A percentile compares a stretch with the other conserved stretches of the same genome.
Evolutionary conservation across 2,888 invertebrate genomes (phyloP).

Genomic region (Coelopa pilipes): DNA sequence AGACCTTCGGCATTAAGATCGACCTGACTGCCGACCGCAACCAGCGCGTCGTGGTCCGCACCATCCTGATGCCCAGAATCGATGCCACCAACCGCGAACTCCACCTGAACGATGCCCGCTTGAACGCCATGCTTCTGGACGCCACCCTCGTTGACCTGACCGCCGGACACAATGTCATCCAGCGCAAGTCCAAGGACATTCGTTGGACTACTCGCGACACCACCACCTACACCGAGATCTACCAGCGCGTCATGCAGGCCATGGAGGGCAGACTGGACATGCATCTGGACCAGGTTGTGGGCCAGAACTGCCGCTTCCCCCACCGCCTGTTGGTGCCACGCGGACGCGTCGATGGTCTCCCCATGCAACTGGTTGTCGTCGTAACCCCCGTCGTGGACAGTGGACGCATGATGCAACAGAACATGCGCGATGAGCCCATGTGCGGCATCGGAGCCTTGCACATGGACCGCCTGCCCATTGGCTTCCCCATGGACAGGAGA

Average conservation of each 20-base stretch:
- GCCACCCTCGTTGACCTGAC: constrained; percentile 71
- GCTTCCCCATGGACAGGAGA: constrained; percentile 56
- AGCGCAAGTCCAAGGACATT: constrained; percentile 54
- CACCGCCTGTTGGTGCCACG: constrained; percentile 74
- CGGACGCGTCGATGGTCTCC: constrained; percentile 72
- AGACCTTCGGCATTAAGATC: constrained; percentile 73
- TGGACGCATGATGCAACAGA: background rate
- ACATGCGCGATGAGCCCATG: background rate
- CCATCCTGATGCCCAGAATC: constrained; percentile 77
- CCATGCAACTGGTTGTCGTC: constrained; percentile 72
- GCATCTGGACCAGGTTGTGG: constrained; percentile 56
- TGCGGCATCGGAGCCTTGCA: constrained; percentile 46
- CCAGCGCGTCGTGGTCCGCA: constrained; percentile 71
- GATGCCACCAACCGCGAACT: constrained; percentile 69
- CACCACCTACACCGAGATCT: constrained; percentile 64
- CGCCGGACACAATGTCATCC: constrained; percentile 67
- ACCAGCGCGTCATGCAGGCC: constrained; percentile 68
- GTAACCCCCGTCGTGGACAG: constrained; percentile 67
- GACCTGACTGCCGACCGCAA: constrained; percentile 72
- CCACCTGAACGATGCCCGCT: constrained; percentile 60
- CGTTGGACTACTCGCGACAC: constrained; percentile 71
- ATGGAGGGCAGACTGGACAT: constrained; percentile 64
- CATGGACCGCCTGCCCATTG: constrained; percentile 52
- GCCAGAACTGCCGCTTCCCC: constrained; percentile 70
- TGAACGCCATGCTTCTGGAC: constrained; percentile 74